Evolutionary conservation across 1,140 invertebrate species (phyloP).

Genomic region (Idris sp.): DNA sequence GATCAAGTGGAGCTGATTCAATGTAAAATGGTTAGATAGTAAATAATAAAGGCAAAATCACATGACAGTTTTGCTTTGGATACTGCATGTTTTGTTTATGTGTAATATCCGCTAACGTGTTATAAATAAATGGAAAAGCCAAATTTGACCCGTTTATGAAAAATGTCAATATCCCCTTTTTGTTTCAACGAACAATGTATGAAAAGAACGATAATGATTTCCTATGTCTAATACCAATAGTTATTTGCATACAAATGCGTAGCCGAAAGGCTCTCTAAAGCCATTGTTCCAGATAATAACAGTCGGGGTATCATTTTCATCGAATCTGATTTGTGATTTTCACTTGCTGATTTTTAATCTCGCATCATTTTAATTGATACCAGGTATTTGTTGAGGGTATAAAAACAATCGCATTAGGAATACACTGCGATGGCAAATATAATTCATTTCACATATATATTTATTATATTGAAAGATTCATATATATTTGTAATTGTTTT

Average conservation of each 20-base stretch:
- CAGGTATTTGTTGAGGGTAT: not conserved
- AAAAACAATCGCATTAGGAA: not conserved
- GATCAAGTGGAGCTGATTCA: constrained; percentile 13
- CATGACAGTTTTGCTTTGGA: constrained; percentile 15
- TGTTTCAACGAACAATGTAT: constrained; percentile 3
- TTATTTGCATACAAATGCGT: constrained; percentile 21
- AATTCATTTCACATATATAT: not conserved
- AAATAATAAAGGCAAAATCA: constrained; percentile 24
- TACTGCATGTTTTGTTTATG: constrained; percentile 1
- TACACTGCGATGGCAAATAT: not conserved
- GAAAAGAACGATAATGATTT: constrained; percentile 18
- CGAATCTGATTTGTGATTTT: constrained; percentile 6
- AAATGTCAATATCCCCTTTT: constrained; percentile 6
- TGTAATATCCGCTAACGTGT: not conserved
- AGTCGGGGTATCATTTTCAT: constrained; percentile 20
- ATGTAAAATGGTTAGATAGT: constrained; percentile 16
- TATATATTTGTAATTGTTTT: constrained; percentile 21
- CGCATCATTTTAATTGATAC: constrained; percentile 10
- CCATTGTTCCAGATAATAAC: constrained; percentile 31
- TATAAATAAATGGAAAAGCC: constrained; percentile 4
- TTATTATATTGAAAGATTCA: not conserved
- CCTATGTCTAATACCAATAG: constrained; percentile 11
- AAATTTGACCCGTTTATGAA: not conserved
- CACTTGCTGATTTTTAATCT: constrained; percentile 4
- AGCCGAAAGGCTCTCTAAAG: constrained; percentile 4